A percentile compares a stretch with the other conserved stretches of the same genome.
Evolutionary conservation across 1,140 invertebrate species (phyloP).

Genomic region (Homarus americanus): DNA sequence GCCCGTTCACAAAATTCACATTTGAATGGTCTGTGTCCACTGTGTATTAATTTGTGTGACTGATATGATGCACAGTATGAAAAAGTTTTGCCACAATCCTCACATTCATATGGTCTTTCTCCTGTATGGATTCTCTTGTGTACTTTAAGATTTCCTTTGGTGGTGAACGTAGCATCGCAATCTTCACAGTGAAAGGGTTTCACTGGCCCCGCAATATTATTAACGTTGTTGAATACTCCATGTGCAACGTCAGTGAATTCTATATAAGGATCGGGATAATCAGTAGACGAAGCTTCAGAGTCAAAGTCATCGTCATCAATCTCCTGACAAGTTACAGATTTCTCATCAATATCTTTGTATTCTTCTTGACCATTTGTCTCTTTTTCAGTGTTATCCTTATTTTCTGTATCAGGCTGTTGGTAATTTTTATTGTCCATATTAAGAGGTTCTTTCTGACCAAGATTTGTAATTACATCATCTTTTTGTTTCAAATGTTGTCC

Average conservation of each 20-base stretch:
- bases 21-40: conserved; percentile 55
- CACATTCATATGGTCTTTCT: conserved; percentile 58
- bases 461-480: not conserved
- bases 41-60: conserved; percentile 64
- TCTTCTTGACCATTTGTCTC: not conserved
- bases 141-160: conserved; percentile 63
- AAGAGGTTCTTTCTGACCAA: not conserved
- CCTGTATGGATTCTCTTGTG: conserved; percentile 64
- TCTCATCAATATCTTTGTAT: not conserved
- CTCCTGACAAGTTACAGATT: not conserved
- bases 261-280: conserved; percentile 37
- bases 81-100: conserved; percentile 61
- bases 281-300: conserved; percentile 52
- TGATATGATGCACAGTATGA: conserved; percentile 64
- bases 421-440: conserved; percentile 15
- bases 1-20: conserved; percentile 58
- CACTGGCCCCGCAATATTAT: conserved; percentile 23
- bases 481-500: conserved; percentile 15
- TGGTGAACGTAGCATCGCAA: conserved; percentile 60
- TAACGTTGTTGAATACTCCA: conserved; percentile 35
- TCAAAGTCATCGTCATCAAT: conserved; percentile 62
- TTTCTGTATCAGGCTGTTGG: not conserved
- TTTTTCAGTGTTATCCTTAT: not conserved
- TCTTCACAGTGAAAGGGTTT: conserved; percentile 63
- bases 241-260: conserved; percentile 48